These are phyloP conservation scores for Tribolium castaneum DNA, from an alignment of 1,140 invertebrate genomes.

Conservation along the genomic window DNA sequence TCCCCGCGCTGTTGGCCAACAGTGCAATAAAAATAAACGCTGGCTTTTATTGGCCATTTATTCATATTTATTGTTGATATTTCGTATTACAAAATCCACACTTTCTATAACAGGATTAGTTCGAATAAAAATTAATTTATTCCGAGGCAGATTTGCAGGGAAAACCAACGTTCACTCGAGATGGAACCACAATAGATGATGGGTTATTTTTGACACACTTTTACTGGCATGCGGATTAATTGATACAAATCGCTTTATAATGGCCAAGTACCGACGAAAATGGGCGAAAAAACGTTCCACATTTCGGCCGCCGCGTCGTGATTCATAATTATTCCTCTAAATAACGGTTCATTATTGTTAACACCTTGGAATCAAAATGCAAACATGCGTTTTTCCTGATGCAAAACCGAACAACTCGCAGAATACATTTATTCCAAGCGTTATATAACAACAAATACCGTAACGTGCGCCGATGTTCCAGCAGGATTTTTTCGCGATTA, in stretches of 20 bases:
- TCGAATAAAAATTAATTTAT: constrained; percentile 26
- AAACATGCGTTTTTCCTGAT: constrained; percentile 32
- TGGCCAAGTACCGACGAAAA: not conserved
- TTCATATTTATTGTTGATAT: constrained; percentile 26
- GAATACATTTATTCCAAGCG: constrained; percentile 1
- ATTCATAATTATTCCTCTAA: constrained; percentile 27
- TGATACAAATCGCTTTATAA: constrained; percentile 7
- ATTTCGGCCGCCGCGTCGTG: not conserved
- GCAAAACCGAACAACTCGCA: constrained; percentile 17
- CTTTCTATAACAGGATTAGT: constrained; percentile 35
- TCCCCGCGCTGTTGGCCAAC: not conserved
- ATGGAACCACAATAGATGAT: not conserved
- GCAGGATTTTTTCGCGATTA: constrained; percentile 7
- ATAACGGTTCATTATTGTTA: constrained; percentile 30
- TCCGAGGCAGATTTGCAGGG: constrained; percentile 8
- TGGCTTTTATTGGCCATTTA: constrained; percentile 1
- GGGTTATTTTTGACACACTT: constrained; percentile 4
- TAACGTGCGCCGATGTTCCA: not conserved
- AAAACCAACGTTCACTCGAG: constrained; percentile 12
- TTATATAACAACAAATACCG: constrained; percentile 11
- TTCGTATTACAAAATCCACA: constrained; percentile 28
- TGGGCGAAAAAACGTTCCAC: too few relatives aligned
- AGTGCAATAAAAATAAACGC: not conserved
- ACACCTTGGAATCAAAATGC: constrained; percentile 23
- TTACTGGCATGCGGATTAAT: not conserved